Evolutionary conservation across 2,797 vertebrate species (phyloP).

Genomic region (Leptodactylus fallax): DNA sequence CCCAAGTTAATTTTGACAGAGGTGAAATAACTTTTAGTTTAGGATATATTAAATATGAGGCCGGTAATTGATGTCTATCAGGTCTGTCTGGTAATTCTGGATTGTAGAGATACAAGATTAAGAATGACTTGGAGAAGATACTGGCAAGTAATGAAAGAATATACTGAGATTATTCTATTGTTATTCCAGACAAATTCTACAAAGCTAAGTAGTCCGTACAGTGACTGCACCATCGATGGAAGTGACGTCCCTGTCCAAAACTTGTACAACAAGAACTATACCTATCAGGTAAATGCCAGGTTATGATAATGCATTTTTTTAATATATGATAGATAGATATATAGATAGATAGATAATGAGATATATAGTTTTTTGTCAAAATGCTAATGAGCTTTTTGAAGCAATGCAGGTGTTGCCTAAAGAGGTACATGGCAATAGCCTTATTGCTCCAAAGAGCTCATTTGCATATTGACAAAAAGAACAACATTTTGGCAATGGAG

Average conservation of each 20-base stretch:
- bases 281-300: conserved; percentile 75
- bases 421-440: too few relatives aligned
- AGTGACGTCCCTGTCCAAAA: conserved; percentile 74
- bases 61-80: not conserved
- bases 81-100: not conserved
- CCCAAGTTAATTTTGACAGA: not conserved
- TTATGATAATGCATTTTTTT: too few relatives aligned
- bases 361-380: too few relatives aligned
- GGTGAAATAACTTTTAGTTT: not conserved
- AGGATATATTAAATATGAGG: not conserved
- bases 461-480: too few relatives aligned
- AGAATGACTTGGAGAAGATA: not conserved
- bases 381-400: too few relatives aligned
- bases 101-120: not conserved
- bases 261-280: conserved; percentile 79
- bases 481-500: too few relatives aligned
- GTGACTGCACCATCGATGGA: conserved; percentile 77
- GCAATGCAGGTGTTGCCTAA: too few relatives aligned
- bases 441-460: too few relatives aligned
- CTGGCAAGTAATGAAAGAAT: not conserved
- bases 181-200: conserved; percentile 75
- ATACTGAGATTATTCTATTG: conserved; percentile 18
- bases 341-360: conserved; percentile 2
- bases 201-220: conserved; percentile 80
- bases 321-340: not conserved